Evolutionary conservation across 2,797 vertebrate species (phyloP).

Genomic region (Dallia pectoralis): DNA sequence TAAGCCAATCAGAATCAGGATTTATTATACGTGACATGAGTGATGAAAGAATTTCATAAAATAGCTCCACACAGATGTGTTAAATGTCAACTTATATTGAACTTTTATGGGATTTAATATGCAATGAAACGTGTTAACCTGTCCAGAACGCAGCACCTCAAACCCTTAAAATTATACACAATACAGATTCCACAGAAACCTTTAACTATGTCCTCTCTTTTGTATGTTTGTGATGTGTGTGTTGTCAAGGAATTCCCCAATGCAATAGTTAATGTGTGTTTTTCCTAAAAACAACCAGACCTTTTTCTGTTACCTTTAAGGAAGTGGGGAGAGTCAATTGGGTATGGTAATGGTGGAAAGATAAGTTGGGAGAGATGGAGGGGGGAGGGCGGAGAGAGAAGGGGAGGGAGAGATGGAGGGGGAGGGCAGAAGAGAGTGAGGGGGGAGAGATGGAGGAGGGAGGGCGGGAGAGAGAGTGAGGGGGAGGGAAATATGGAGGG

Average conservation of each 20-base stretch:
- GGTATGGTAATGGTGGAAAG: conserved; percentile 6
- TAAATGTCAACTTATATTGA: conserved; percentile 32
- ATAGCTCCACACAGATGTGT: background rate
- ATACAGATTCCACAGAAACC: no score
- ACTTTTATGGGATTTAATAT: conserved; percentile 53
- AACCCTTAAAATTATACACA: no score
- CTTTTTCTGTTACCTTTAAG: background rate
- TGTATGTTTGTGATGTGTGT: background rate
- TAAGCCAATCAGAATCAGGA: conserved; percentile 28
- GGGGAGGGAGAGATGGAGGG: background rate
- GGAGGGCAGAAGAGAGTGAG: no score
- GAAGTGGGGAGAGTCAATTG: background rate
- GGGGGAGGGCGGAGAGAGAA: background rate
- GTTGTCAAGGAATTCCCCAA: background rate
- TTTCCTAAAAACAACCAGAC: background rate
- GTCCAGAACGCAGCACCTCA: no score
- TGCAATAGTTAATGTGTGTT: background rate
- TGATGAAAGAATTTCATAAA: conserved; percentile 4
- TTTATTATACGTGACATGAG: conserved; percentile 46
- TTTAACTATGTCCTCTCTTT: no score
- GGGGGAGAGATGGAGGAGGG: no score
- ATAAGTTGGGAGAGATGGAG: background rate
- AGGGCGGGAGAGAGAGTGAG: no score
- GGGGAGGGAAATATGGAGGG: no score
- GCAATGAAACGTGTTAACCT: conserved; percentile 12